Evolutionary conservation across 2,113 vertebrate genomes (phyloP).

Genomic region (Canis aureus): DNA sequence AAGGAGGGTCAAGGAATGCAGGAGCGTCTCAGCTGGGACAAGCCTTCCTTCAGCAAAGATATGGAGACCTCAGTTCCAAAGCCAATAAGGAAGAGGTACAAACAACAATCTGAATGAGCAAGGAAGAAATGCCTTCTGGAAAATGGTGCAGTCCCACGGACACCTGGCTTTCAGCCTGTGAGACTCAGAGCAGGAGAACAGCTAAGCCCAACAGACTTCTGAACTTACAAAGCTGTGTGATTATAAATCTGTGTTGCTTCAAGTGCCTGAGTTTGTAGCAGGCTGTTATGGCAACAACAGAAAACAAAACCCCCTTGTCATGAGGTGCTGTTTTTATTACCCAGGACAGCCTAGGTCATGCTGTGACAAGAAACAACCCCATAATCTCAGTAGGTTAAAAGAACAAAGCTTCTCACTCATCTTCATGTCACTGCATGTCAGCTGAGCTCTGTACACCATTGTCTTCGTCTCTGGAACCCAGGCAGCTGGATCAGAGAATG

Average conservation of each 20-base stretch:
- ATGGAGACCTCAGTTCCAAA: not conserved
- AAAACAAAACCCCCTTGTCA: not conserved
- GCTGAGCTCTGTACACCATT: not conserved
- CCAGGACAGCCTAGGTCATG: not conserved
- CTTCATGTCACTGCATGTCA: rapidly evolving
- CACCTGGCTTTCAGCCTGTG: not conserved
- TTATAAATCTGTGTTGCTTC: not conserved
- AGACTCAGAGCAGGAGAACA: not conserved
- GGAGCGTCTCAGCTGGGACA: not conserved
- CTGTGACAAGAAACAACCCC: not conserved
- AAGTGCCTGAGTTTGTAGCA: rapidly evolving
- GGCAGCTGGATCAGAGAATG: not conserved
- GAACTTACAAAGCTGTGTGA: not conserved
- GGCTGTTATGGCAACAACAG: not conserved
- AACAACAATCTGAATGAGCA: not conserved
- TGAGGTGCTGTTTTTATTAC: not conserved
- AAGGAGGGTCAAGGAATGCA: not conserved
- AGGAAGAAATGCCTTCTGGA: not conserved
- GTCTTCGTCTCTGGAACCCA: not conserved
- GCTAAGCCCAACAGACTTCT: not conserved
- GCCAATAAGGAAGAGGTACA: not conserved
- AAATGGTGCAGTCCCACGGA: not conserved
- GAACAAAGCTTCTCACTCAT: not conserved
- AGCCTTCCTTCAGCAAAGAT: not conserved
- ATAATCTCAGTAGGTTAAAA: not conserved